A percentile compares a stretch with the other conserved stretches of the same genome.
Evolutionary conservation across 2,797 vertebrate species (phyloP).

Genomic region (Hapalemur alaotrensis): DNA sequence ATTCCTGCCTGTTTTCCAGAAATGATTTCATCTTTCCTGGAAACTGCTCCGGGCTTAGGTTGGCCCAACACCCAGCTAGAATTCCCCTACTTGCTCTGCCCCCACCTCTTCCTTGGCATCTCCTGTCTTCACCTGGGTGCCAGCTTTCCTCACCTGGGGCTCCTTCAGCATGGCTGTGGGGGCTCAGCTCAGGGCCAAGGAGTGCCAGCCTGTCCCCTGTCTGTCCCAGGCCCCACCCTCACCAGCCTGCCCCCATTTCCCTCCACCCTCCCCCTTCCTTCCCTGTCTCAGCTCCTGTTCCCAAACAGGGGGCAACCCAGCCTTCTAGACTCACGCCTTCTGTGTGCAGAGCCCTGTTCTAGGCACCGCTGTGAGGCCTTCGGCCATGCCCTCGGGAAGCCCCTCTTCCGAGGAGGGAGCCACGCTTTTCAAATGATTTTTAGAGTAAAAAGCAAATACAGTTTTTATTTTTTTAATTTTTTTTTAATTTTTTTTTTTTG

Average conservation of each 20-base stretch:
- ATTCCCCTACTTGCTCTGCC: not conserved
- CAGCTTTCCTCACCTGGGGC: not conserved
- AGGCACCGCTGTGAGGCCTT: not conserved
- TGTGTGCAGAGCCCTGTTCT: not conserved
- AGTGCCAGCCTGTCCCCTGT: not conserved
- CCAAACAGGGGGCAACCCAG: not conserved
- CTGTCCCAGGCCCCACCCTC: not conserved
- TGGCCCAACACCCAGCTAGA: constrained; percentile 7
- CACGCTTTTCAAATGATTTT: not conserved
- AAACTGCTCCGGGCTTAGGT: not conserved
- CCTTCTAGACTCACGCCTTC: not conserved
- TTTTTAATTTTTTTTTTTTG: too few species aligned
- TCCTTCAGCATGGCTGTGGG: not conserved
- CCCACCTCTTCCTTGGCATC: not conserved
- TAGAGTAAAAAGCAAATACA: not conserved
- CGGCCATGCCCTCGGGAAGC: not conserved
- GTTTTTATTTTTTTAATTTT: too few species aligned
- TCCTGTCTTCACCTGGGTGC: not conserved
- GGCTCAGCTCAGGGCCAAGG: not conserved
- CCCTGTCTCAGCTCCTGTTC: not conserved
- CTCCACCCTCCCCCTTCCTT: not conserved
- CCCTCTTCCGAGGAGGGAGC: not conserved
- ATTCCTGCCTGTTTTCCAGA: not conserved
- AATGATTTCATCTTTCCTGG: constrained; percentile 50
- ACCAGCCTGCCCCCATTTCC: rapidly evolving